These are phyloP conservation scores for Macheiramphus alcinus DNA, from an alignment of 2,113 vertebrate species.

Conservation along the genomic window DNA sequence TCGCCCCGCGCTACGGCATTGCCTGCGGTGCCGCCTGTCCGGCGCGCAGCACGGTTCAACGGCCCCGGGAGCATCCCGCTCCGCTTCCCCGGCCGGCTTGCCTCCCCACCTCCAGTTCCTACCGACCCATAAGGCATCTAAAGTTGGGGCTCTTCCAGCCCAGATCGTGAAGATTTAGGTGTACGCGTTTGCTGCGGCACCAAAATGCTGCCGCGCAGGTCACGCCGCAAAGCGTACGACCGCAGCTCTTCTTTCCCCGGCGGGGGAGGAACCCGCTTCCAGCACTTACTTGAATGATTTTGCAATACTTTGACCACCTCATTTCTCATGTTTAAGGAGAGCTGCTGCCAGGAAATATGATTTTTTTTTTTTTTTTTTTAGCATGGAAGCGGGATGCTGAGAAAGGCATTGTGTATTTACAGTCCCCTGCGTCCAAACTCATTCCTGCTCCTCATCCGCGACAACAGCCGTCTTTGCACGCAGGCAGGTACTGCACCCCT, in stretches of 20 bases:
- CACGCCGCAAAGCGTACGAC: background rate
- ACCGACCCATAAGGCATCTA: fast-evolving
- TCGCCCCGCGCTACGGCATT: too few species aligned
- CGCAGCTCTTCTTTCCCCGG: background rate
- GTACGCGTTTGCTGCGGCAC: fast-evolving
- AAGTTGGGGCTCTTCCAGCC: background rate
- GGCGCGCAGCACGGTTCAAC: fast-evolving
- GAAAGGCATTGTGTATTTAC: background rate
- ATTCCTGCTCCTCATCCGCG: background rate
- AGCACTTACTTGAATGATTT: background rate
- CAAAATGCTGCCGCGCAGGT: fast-evolving
- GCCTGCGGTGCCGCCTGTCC: background rate
- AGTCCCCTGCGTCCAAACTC: background rate
- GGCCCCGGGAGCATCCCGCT: background rate
- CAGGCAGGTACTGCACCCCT: background rate
- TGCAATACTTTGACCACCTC: background rate
- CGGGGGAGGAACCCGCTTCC: background rate
- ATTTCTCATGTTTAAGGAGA: background rate
- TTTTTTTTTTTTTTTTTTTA: background rate
- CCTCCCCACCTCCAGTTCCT: background rate
- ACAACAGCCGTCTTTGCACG: background rate
- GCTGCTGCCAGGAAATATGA: background rate
- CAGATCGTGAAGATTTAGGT: fast-evolving
- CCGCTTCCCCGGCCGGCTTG: background rate
- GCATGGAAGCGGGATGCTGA: background rate